Base-by-base conservation (phyloP, 2,797 vertebrate genomes). In the Podarcis lilfordi region DNA sequence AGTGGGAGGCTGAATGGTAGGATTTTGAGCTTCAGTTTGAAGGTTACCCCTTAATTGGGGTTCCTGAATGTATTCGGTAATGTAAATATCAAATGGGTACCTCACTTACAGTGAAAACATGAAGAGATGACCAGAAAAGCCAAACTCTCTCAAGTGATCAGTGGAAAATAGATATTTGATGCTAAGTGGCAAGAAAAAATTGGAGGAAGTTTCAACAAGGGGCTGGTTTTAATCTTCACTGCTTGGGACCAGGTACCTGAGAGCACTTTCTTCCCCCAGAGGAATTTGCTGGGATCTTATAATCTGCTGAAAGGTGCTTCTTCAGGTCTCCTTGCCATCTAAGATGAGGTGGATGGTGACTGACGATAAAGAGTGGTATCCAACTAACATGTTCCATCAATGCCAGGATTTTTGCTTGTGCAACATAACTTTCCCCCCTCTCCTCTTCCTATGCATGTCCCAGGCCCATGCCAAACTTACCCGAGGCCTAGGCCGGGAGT, bases 1-100 rank as follows among this genome's bases (percentile, higher is more conserved):
- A 86, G 64, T 45, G 86, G 81, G 86, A 92, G 91, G 32, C 27
- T 72, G 17, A 89, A 78, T 11, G 88, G 80, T 71, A 86, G 50
- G 80, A 82, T 86, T 78, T 61, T 15, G 43, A 50, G 15, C 43
- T n/a, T 32, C 23, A 72, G 29, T 17, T 89, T 89, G 81, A 32
- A 72, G 3, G 50, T 72, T 72, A 21, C n/a, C n/a, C 29, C 32
- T 72, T 35, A 4, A 72, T 8, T 72, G 71, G n/a, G 71, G 35
- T n/a, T 32, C 32, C 29, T 32, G 32, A 72, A 72, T 35, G 32
- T 29, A 72, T 72, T 11, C 29, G 17, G 8, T 7, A 72, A 32
- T 35, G n/a, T 15, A 35, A 35, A 72, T 17, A 32, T 72, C 71
- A 72, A 32, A 32, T 72, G n/a, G 11, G 29, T 2, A 35, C 29